These are phyloP conservation scores for Hypanus sabinus DNA, from an alignment of 2,113 vertebrate genomes.

Conservation along the genomic window DNA sequence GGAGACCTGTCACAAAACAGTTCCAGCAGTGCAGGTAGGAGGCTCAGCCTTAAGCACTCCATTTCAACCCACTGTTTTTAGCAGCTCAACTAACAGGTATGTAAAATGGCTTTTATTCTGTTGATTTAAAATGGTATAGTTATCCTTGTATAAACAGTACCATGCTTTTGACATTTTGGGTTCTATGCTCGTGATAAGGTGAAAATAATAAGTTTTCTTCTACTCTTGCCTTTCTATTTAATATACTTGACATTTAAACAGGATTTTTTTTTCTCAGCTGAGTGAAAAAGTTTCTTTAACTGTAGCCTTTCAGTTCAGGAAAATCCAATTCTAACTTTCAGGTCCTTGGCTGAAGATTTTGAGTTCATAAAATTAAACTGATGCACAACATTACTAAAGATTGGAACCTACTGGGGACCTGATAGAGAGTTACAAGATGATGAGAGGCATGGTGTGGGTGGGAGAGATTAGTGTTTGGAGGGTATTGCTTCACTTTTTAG, in stretches of 20 bases:
- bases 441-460: no score
- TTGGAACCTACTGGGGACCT: not conserved
- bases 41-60: not conserved
- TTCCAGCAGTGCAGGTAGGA: conserved; percentile 19
- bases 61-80: conserved; percentile 4
- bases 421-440: no score
- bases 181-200: not conserved
- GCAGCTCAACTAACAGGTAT: not conserved
- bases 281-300: not conserved
- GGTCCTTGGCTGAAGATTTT: not conserved
- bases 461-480: no score
- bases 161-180: not conserved
- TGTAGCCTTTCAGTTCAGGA: not conserved
- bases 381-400: not conserved
- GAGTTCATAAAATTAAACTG: not conserved
- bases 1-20: not conserved
- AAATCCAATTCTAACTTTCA: not conserved
- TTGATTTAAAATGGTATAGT: not conserved
- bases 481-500: no score
- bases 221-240: not conserved
- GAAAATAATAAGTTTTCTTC: not conserved
- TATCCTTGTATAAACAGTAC: not conserved
- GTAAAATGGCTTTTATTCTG: not conserved
- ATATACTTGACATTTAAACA: not conserved
- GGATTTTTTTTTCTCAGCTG: not conserved